These are phyloP conservation scores for Eurypyga helias DNA, from an alignment of 2,113 vertebrate genomes.

Conservation along the genomic window DNA sequence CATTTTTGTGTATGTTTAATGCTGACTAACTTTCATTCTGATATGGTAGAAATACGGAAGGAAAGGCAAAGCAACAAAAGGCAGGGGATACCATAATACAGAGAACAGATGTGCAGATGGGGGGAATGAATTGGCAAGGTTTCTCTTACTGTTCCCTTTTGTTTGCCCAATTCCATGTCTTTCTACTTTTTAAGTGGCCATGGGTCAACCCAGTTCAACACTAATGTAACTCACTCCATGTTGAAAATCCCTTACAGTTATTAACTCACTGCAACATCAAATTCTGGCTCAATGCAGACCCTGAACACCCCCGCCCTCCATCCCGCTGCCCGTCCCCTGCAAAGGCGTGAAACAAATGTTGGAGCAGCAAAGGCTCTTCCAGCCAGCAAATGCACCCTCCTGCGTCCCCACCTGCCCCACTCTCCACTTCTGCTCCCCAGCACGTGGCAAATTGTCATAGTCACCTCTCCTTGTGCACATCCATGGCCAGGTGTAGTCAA, in stretches of 20 bases:
- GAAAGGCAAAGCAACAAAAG: neutral
- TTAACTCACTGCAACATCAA: neutral
- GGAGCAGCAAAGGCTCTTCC: neutral
- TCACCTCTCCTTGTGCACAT: fast-evolving
- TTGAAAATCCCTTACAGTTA: neutral
- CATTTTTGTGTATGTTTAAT: neutral
- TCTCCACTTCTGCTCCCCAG: neutral
- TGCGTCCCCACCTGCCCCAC: fast-evolving
- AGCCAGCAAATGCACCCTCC: neutral
- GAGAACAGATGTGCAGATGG: neutral
- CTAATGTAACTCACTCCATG: neutral
- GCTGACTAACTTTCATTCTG: neutral
- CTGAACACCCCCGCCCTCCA: neutral
- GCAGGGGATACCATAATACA: neutral
- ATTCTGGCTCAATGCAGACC: neutral
- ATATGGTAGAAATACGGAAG: neutral
- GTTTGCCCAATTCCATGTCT: neutral
- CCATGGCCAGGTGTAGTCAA: neutral
- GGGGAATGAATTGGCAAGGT: neutral
- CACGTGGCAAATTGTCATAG: neutral
- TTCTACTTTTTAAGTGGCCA: neutral
- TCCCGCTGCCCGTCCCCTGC: neutral
- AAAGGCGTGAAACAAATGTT: fast-evolving
- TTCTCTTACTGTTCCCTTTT: neutral
- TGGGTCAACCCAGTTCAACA: neutral